Evolutionary conservation across 2,797 vertebrate species (phyloP).

Genomic region (Oophaga sylvatica): DNA sequence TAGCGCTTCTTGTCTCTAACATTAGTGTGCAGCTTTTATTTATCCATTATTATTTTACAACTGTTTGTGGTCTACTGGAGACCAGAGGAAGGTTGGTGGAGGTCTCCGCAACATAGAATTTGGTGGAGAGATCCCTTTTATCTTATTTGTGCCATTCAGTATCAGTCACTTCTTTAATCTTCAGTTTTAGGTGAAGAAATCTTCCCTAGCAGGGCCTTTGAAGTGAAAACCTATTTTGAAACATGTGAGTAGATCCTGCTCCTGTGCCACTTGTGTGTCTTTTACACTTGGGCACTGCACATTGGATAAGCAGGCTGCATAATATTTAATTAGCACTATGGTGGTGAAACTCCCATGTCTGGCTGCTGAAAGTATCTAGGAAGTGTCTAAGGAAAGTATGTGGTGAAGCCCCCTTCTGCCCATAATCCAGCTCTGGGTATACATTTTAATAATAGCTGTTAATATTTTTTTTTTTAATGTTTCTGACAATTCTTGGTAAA

Average conservation of each 20-base stretch:
- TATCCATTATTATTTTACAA: neutral
- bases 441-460: neutral
- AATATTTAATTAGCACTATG: neutral
- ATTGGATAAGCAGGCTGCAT: neutral
- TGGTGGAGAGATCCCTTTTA: neutral
- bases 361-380: neutral
- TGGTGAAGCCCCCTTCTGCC: neutral
- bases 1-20: neutral
- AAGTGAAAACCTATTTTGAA: neutral
- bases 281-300: neutral
- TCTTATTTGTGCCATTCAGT: neutral
- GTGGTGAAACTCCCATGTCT: neutral
- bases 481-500: neutral
- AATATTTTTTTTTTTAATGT: no score
- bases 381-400: neutral
- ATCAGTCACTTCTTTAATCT: neutral
- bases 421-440: neutral
- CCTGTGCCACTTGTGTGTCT: neutral
- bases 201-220: neutral
- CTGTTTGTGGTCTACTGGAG: neutral
- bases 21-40: neutral
- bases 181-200: neutral
- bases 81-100: neutral
- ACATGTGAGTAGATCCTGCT: neutral
- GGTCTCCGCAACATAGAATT: neutral